These are phyloP conservation scores for Sander lucioperca DNA, from an alignment of 2,113 vertebrate genomes.

Conservation along the genomic window DNA sequence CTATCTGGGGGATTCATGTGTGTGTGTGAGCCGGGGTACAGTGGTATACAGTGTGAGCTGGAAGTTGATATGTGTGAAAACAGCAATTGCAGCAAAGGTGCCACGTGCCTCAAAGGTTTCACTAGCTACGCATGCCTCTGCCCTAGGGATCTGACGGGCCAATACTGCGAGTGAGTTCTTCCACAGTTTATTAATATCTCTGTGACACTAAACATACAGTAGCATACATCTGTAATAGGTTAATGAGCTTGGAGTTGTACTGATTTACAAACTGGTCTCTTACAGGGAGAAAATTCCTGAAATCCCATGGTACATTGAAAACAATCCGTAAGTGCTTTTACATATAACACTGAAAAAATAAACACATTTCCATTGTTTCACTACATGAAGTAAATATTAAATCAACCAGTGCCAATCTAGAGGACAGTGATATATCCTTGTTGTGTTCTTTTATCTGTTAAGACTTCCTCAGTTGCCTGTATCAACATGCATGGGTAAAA, in stretches of 20 bases:
- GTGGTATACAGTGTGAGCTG: slow-evolving; percentile 84
- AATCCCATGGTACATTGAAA: slow-evolving; percentile 83
- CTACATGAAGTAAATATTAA: not conserved
- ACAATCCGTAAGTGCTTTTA: slow-evolving; percentile 74
- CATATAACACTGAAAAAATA: not conserved
- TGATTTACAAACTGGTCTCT: slow-evolving; percentile 45
- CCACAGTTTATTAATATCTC: not conserved
- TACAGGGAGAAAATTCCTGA: slow-evolving; percentile 79
- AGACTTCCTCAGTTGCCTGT: slow-evolving; percentile 86
- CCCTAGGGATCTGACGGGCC: slow-evolving; percentile 87
- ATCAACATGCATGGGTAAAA: slow-evolving; percentile 84
- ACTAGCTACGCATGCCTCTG: slow-evolving; percentile 88
- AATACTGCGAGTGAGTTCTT: slow-evolving; percentile 85
- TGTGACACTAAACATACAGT: not conserved
- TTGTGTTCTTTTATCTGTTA: slow-evolving; percentile 12
- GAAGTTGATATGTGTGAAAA: slow-evolving; percentile 82
- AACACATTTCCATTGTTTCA: not conserved
- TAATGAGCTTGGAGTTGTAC: not conserved
- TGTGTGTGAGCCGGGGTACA: slow-evolving; percentile 86
- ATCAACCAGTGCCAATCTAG: not conserved
- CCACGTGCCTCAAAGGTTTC: slow-evolving; percentile 87
- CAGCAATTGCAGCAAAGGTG: slow-evolving; percentile 88
- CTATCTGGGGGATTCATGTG: slow-evolving; percentile 80
- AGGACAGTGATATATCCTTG: not conserved
- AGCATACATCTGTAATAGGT: too few species aligned